These are phyloP conservation scores for Eutolmus rufibarbis DNA, from an alignment of 2,888 invertebrate species.

Conservation along the genomic window DNA sequence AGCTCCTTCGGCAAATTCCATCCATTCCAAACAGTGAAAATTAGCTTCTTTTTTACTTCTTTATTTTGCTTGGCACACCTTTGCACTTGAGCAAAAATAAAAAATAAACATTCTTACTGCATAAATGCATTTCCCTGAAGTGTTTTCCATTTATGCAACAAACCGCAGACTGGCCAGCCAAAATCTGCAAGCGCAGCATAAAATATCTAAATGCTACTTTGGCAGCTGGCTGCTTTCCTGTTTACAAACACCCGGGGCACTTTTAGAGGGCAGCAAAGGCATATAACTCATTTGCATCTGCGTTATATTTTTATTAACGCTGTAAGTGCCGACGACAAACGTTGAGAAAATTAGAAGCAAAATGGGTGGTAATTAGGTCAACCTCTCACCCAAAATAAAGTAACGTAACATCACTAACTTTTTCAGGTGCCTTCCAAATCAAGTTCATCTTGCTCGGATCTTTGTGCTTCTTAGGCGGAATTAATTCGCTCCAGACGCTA, in stretches of 20 bases:
- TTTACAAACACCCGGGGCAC: not conserved
- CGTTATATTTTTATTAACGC: not conserved
- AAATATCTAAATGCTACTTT: not conserved
- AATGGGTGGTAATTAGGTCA: not conserved
- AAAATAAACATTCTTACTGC: not conserved
- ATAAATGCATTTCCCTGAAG: not conserved
- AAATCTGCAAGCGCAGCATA: not conserved
- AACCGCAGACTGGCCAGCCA: not conserved
- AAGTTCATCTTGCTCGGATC: not conserved
- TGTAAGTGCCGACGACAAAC: not conserved
- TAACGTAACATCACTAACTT: not conserved
- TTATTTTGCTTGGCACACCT: not conserved
- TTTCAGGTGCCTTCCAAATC: not conserved
- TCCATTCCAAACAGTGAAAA: not conserved
- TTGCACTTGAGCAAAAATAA: not conserved
- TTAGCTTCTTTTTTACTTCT: not conserved
- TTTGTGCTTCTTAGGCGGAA: not conserved
- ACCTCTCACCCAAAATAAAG: not conserved
- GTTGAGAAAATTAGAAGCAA: not conserved
- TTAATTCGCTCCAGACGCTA: not conserved
- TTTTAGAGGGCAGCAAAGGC: not conserved
- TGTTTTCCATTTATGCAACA: not conserved
- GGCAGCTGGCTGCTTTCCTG: not conserved
- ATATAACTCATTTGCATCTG: not conserved
- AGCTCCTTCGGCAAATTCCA: not conserved